A percentile compares a stretch with the other conserved stretches of the same genome.
These are phyloP conservation scores for Sparus aurata DNA, from an alignment of 2,797 vertebrate genomes.

Conservation along the genomic window DNA sequence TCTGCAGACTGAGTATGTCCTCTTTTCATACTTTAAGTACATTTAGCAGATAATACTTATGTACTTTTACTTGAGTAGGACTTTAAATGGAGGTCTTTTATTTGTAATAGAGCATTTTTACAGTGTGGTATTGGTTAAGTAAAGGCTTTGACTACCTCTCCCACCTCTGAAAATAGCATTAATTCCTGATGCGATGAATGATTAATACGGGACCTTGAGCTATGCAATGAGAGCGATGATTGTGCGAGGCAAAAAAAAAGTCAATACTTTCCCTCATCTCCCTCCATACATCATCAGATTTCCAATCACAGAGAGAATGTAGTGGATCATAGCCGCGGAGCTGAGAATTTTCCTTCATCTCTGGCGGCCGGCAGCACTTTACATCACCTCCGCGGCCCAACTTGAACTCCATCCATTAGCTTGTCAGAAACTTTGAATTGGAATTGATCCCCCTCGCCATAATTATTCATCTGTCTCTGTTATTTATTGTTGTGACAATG, in stretches of 20 bases:
- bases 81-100: neutral
- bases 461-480: slow-evolving; percentile 63
- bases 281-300: slow-evolving; percentile 63
- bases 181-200: slow-evolving; percentile 46
- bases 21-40: neutral
- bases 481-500: slow-evolving; percentile 59
- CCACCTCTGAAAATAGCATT: slow-evolving; percentile 35
- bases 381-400: slow-evolving; percentile 27
- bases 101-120: neutral
- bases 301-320: slow-evolving; percentile 55
- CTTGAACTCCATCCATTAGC: slow-evolving; percentile 63
- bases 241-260: slow-evolving; percentile 43
- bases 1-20: neutral
- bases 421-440: slow-evolving; percentile 72
- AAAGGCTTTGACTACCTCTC: slow-evolving; percentile 9
- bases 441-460: slow-evolving; percentile 62
- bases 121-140: neutral
- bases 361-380: slow-evolving; percentile 30
- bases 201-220: slow-evolving; percentile 59
- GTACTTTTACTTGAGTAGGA: neutral
- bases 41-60: neutral
- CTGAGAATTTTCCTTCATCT: slow-evolving; percentile 39
- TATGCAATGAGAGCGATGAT: slow-evolving; percentile 53
- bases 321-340: slow-evolving; percentile 30
- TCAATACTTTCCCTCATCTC: slow-evolving; percentile 66